phyloP scores from a whole-genome alignment of 2,113 vertebrate species.

The human region DNA sequence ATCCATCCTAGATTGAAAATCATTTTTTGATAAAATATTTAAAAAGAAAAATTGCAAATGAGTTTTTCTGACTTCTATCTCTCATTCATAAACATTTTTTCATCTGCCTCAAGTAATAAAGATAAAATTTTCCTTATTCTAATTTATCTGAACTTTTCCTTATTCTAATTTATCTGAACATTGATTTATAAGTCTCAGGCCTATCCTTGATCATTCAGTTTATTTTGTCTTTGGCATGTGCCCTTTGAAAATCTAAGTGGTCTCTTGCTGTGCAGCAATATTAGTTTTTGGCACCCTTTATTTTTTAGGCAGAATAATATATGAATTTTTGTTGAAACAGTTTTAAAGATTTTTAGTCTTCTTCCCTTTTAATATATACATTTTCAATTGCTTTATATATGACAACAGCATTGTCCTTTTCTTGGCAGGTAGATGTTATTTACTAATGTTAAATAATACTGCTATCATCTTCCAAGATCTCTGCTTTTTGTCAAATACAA shows the following conservation, averaged over 20 bases:
- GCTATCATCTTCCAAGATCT: neutral
- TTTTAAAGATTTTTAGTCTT: neutral
- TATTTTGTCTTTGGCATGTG: neutral
- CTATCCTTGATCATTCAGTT: neutral
- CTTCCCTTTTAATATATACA: neutral
- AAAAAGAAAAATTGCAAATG: neutral
- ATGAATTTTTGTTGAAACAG: neutral
- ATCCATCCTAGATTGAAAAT: neutral
- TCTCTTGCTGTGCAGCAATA: neutral
- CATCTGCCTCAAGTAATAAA: neutral
- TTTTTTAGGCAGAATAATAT: neutral
- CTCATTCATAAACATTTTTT: neutral
- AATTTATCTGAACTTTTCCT: neutral
- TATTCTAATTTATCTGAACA: neutral
- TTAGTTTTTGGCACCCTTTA: neutral
- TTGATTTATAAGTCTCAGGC: neutral
- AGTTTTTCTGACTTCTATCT: neutral
- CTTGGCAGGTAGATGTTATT: neutral
- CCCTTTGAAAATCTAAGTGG: neutral
- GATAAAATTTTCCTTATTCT: neutral
- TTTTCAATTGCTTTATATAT: neutral
- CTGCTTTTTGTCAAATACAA: neutral
- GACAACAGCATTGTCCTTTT: neutral
- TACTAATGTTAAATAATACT: neutral
- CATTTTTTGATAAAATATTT: neutral